Conservation (phyloP, 2,113 vertebrate genomes). For the Channa argus region DNA sequence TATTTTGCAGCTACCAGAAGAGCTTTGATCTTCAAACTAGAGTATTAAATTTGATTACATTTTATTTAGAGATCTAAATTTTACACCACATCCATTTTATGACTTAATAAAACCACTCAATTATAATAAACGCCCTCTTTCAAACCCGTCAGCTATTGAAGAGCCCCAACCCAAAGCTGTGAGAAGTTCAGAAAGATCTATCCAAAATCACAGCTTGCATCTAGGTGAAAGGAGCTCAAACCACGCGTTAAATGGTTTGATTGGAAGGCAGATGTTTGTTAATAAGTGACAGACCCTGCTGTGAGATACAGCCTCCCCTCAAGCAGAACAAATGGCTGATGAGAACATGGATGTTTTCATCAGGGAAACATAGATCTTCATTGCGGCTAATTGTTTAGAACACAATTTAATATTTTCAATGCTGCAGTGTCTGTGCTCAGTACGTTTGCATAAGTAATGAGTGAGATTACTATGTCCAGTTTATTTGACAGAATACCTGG, state of each 20-base stretch:
- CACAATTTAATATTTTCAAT: not conserved
- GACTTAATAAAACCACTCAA: too few species aligned
- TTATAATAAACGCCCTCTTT: too few species aligned
- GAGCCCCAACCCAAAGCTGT: not conserved
- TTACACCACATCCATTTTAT: too few species aligned
- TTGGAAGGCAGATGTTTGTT: conserved; percentile 46
- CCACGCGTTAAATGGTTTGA: conserved; percentile 29
- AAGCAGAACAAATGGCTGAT: conserved; percentile 34
- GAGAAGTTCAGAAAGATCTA: not conserved
- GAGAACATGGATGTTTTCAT: conserved; percentile 35
- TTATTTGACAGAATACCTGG: too few species aligned
- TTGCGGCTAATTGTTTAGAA: not conserved
- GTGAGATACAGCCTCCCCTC: not conserved
- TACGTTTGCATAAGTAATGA: too few species aligned
- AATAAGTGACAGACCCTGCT: conserved; percentile 33
- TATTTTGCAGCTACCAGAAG: too few species aligned
- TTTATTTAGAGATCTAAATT: too few species aligned
- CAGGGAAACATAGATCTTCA: not conserved
- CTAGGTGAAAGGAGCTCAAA: not conserved
- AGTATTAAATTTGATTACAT: too few species aligned
- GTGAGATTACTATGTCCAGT: too few species aligned
- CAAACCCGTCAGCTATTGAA: too few species aligned
- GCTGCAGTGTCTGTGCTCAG: not conserved
- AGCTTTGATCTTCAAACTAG: too few species aligned
- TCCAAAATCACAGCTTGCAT: not conserved